Conservation (phyloP, 2,113 vertebrate genomes). For the Mystacornis crossleyi region DNA sequence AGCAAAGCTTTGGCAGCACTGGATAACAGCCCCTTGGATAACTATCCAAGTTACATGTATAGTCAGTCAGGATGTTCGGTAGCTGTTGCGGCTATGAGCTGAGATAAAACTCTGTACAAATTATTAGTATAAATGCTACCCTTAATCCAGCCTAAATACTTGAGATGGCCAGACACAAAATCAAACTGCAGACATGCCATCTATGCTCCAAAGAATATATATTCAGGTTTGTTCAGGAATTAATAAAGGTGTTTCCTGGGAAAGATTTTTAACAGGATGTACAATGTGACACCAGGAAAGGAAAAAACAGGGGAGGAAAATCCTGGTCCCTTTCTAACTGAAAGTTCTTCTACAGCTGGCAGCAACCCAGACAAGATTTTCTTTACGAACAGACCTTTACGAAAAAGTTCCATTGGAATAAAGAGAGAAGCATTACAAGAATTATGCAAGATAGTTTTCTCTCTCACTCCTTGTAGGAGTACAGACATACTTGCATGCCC, state of each 20-base stretch:
- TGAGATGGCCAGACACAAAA: not conserved
- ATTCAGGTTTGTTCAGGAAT: not conserved
- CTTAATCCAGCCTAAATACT: not conserved
- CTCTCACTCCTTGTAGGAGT: not conserved
- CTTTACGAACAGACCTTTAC: not conserved
- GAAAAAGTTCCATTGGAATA: not conserved
- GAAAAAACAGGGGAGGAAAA: not conserved
- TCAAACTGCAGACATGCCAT: not conserved
- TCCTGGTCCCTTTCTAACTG: not conserved
- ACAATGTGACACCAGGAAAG: not conserved
- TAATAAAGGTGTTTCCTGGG: not conserved
- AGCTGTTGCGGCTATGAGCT: not conserved
- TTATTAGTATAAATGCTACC: rapidly evolving
- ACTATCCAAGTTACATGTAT: not conserved
- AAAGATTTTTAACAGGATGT: not conserved
- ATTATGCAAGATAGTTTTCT: not conserved
- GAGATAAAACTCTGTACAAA: not conserved
- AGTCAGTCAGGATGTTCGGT: not conserved
- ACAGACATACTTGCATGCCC: not conserved
- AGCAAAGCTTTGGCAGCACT: not conserved
- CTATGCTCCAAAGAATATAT: not conserved
- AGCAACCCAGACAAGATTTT: not conserved
- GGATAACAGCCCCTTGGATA: not conserved
- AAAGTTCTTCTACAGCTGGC: not conserved
- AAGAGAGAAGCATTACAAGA: not conserved